phyloP scores from a whole-genome alignment of 2,113 vertebrate genomes.

The Poecilia latipinna region DNA sequence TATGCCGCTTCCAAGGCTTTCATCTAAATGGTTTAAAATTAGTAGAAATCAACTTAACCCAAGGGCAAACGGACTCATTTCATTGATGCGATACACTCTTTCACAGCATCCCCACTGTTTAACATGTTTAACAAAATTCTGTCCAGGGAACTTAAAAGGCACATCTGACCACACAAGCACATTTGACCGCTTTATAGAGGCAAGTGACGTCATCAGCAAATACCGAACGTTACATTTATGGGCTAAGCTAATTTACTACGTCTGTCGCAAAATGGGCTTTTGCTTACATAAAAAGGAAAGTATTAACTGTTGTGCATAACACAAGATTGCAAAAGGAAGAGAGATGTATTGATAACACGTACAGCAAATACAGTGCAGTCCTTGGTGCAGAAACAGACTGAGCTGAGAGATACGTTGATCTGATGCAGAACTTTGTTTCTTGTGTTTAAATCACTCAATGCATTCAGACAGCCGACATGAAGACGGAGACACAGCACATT shows the following conservation, averaged over 20 bases:
- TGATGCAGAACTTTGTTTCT: no score
- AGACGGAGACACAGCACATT: not conserved
- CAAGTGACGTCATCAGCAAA: not conserved
- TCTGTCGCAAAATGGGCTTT: not conserved
- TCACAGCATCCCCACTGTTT: conserved; percentile 11
- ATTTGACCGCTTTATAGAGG: no score
- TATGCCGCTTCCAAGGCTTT: conserved; percentile 23
- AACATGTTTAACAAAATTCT: not conserved
- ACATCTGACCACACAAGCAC: no score
- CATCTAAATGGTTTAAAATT: conserved; percentile 40
- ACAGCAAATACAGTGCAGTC: no score
- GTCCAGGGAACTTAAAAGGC: no score
- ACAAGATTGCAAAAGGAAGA: no score
- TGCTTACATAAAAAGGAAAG: not conserved
- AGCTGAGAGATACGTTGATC: no score
- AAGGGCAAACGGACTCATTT: conserved; percentile 28
- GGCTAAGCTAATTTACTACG: not conserved
- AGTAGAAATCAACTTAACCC: conserved; percentile 21
- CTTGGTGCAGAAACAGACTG: no score
- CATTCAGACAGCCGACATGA: not conserved
- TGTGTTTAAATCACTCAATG: no score
- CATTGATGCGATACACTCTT: conserved; percentile 16
- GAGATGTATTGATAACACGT: no score
- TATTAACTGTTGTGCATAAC: not conserved
- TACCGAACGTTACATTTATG: not conserved